Evolutionary conservation across 2,888 invertebrate species (phyloP), one percentile per base, ranked within the genome.

Genomic region (Melanchra persicariae): DNA sequence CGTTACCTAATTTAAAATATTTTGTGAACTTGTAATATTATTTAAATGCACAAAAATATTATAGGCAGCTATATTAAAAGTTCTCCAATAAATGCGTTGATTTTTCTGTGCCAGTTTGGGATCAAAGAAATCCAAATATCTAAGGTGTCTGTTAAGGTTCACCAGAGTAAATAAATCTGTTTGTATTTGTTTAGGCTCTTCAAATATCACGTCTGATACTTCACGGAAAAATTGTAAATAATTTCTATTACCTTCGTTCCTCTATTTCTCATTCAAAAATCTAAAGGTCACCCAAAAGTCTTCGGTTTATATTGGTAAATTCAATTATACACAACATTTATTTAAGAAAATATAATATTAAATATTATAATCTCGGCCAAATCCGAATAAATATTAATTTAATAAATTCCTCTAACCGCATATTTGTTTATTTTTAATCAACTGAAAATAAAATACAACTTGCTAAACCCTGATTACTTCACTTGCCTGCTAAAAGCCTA

Each of bases 401-500:
- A 40, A 0, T 15, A 15, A 40, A 40, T 22, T 22, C 9, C n/a
- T 22, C n/a, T 49, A 24, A 57, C 12, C 9, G 2, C 65, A 1
- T 43, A 43, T 22, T 15, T 8, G 7, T 26, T 22, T 3, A 15
- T 34, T 55, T 54, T 30, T 45, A 55, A 55, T 80, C 34, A 52
- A 24, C 9, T 65, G 51, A 80, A 24, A 64, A 47, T 10, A 5
- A 51, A 76, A 76, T 37, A 30, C 8, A 58, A 47, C 12, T 64
- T 55, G 9, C 17, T 40, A 40, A 61, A 34, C 45, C 30, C 62
- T 58, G 45, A 77, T 67, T 71, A 64, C 55, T 77, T 51, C 40
- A 40, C 30, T 60, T 57, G 43, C 66, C 73, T 61, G 45, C 49
- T 24, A 45, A 59, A 63, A 72, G 47, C 60, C 61, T 60, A 60